Conservation (phyloP, 1,140 invertebrate species). For the Drosophila kepulauana region DNA sequence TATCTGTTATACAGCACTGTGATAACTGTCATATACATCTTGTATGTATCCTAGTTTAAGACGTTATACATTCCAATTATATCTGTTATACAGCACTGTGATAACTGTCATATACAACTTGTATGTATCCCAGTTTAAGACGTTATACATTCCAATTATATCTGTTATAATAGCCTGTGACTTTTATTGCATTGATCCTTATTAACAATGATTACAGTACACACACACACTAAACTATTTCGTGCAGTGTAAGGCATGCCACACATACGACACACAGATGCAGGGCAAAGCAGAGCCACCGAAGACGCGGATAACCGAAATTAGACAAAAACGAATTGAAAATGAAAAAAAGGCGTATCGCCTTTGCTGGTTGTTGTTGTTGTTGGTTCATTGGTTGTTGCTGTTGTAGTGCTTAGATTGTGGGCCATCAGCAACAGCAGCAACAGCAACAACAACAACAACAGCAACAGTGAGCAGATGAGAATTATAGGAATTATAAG, state of each 20-base stretch:
- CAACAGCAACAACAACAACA: constrained; percentile 32
- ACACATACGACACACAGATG: constrained; percentile 15
- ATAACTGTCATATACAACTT: no score
- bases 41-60: no score
- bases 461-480: constrained; percentile 1
- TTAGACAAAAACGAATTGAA: constrained; percentile 50
- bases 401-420: constrained; percentile 47
- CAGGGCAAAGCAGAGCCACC: constrained; percentile 10
- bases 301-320: constrained; percentile 50
- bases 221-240: background rate
- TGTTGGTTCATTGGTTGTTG: constrained; percentile 32
- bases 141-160: no score
- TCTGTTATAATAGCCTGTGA: no score
- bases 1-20: no score
- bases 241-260: constrained; percentile 39
- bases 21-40: no score
- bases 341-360: constrained; percentile 62
- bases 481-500: constrained; percentile 76
- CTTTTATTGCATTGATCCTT: no score
- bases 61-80: no score
- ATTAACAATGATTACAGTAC: no score
- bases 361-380: constrained; percentile 11
- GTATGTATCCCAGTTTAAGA: no score
- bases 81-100: no score
- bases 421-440: constrained; percentile 41